Base-by-base conservation (phyloP, 2,113 vertebrate species). In the Grammomys dolichurus region DNA sequence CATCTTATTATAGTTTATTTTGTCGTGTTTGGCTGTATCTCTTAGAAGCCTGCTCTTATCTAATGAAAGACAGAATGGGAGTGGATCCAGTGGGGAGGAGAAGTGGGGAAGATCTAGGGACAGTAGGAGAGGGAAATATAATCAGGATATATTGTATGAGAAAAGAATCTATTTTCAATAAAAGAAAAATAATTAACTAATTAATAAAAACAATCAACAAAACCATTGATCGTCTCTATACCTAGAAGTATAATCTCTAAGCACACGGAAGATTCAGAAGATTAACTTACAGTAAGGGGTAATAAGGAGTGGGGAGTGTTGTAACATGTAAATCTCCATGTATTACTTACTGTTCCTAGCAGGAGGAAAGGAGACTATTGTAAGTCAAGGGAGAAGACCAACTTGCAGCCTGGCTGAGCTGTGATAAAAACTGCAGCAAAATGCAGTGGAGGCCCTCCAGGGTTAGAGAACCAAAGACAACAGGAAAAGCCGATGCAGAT, bases 271-370 rank as follows among this genome's bases (percentile, higher is more conserved):
- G 65, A 14, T n/a, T 95, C 65, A 91, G 26, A 94, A 90, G 67
- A 65, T 82, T 87, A 82, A 81, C 46, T 93, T 86, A 89, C 5
- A 76, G 33, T n/a, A 67, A 91, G 13, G 60, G 48, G 73, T 67
- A 75, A 82, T 19, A 95, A 95, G 91, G 58, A 89, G 16, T 82
- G 72, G 91, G 40, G 54, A 31, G 24, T 60, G 28, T 58, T 81
- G 86, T 86, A 69, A 48, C 67, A 77, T 90, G 9, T 43, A 88
- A 95, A 33, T 58, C 33, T 65, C 81, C 43, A 31, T 73, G 51
- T 40, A n/a, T 3, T 82, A 22, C 72, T 43, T 43, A 75, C 17
- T 91, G 28, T 54, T 43, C 60, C 80, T 65, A 16, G 33, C 24
- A 58, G 60, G n/a, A 77, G 28, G 14, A 31, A 86, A 26, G 51